Conservation (phyloP, 2,888 invertebrate species). For the Hermaeophaga mercurialis region DNA sequence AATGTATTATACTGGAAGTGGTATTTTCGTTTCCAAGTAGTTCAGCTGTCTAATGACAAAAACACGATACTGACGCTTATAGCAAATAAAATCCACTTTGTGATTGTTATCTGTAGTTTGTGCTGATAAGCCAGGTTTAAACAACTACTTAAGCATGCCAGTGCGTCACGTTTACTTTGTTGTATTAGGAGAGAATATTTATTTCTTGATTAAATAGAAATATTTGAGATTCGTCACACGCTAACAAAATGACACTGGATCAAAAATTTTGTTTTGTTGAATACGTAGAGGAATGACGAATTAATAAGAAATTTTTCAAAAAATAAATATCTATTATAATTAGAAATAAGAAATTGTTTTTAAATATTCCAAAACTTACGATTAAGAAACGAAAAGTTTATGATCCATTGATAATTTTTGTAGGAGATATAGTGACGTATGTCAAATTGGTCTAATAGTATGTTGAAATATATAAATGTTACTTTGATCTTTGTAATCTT, state of each 20-base stretch:
- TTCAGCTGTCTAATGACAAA: conserved; percentile 30
- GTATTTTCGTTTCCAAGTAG: conserved; percentile 29
- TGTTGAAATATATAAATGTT: conserved; percentile 22
- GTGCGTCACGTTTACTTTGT: conserved; percentile 20
- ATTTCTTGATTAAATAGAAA: neutral
- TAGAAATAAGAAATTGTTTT: too few species aligned
- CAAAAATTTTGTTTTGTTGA: too few species aligned
- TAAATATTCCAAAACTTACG: too few species aligned
- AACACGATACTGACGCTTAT: conserved; percentile 21
- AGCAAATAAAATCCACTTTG: conserved; percentile 9
- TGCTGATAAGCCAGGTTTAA: conserved; percentile 1
- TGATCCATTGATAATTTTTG: neutral
- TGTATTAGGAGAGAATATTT: conserved; percentile 21
- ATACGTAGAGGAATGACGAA: too few species aligned
- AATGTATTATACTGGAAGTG: conserved; percentile 19
- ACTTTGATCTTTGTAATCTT: conserved; percentile 19
- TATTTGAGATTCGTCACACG: neutral
- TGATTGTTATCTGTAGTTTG: conserved; percentile 12
- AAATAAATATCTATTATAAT: too few species aligned
- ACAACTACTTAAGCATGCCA: conserved; percentile 18
- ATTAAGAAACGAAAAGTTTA: neutral
- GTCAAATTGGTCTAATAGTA: conserved; percentile 6
- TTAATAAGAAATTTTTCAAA: too few species aligned
- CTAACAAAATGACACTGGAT: neutral
- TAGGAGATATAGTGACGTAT: neutral